phyloP scores from a whole-genome alignment of 1,140 invertebrate species.

The Drosophila pseudoobscura region DNA sequence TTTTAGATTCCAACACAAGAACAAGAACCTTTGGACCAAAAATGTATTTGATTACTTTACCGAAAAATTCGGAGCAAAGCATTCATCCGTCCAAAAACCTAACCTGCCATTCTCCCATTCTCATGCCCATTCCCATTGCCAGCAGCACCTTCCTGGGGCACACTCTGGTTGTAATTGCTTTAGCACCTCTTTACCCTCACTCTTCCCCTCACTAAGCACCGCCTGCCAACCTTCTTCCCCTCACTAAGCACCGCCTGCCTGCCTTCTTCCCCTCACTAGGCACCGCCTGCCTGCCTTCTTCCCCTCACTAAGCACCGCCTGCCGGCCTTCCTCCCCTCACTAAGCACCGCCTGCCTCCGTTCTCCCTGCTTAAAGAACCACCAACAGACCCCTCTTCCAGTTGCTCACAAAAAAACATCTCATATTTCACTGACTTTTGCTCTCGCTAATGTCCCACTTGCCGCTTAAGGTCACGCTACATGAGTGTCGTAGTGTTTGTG shows the following conservation, averaged over 20 bases:
- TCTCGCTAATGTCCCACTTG: slow-evolving; percentile 67
- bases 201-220: not conserved
- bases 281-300: not conserved
- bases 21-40: not conserved
- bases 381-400: not conserved
- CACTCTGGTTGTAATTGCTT: slow-evolving; percentile 48
- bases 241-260: not conserved
- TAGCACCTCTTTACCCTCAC: slow-evolving; percentile 40
- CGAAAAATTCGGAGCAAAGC: slow-evolving; percentile 20
- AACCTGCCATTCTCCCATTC: slow-evolving; percentile 27
- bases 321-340: not conserved
- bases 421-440: slow-evolving; percentile 68
- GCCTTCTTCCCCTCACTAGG: not conserved
- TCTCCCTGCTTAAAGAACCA: not conserved
- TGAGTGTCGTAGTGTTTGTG: slow-evolving; percentile 18
- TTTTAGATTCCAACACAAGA: not conserved
- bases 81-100: slow-evolving; percentile 29
- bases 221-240: not conserved
- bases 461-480: slow-evolving; percentile 50
- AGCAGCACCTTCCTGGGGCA: slow-evolving; percentile 24
- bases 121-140: slow-evolving; percentile 18
- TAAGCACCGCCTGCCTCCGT: not conserved
- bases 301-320: not conserved
- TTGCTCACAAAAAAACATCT: slow-evolving; percentile 38
- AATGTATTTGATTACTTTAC: slow-evolving; percentile 45